Evolutionary conservation across 2,888 invertebrate species (phyloP).

Genomic region (Heliconius aoede): DNA sequence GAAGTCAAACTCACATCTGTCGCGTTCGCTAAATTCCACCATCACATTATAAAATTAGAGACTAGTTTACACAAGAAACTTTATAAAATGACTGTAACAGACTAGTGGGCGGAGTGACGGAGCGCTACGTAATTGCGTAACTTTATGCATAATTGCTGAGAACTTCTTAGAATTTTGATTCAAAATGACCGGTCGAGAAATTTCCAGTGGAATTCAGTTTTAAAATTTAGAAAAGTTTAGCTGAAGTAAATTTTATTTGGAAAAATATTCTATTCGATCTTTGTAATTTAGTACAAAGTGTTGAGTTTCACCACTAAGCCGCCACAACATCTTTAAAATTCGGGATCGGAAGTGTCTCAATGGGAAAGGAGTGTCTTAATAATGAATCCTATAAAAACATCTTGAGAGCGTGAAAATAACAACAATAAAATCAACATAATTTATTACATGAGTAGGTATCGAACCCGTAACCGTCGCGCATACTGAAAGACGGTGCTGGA

Average conservation of each 20-base stretch:
- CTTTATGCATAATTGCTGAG: conserved; percentile 39
- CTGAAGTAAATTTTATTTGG: neutral
- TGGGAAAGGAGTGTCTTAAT: too few relatives aligned
- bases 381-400: too few relatives aligned
- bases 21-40: neutral
- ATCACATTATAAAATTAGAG: conserved; percentile 5
- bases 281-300: neutral
- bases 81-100: conserved; percentile 21
- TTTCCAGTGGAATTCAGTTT: neutral
- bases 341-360: too few relatives aligned
- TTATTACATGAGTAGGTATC: too few relatives aligned
- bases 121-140: conserved; percentile 34
- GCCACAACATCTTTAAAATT: too few relatives aligned
- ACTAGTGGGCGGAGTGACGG: conserved; percentile 36
- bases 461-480: too few relatives aligned
- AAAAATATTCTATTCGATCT: neutral
- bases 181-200: conserved; percentile 30
- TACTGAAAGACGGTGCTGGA: too few relatives aligned
- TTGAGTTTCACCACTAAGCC: too few relatives aligned
- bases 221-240: conserved; percentile 2
- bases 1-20: too few relatives aligned
- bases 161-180: conserved; percentile 36
- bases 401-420: too few relatives aligned
- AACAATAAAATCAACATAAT: too few relatives aligned
- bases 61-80: conserved; percentile 7